phyloP scores from a whole-genome alignment of 2,888 invertebrate species.

The Drosophila rubida region DNA sequence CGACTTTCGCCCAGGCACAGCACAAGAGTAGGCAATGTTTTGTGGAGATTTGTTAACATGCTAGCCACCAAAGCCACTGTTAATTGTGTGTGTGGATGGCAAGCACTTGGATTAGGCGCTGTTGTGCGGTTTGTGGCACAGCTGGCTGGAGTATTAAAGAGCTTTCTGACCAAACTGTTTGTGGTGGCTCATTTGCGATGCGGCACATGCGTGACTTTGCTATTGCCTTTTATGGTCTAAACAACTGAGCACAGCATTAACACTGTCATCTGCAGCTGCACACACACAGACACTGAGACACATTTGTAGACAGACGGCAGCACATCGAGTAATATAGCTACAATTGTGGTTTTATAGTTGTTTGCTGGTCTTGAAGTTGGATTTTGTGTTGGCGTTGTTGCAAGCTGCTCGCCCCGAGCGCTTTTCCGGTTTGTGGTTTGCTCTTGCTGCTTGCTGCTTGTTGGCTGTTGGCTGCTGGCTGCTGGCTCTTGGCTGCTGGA shows the following conservation, averaged over 20 bases:
- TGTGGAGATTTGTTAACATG: neutral
- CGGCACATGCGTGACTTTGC: slow-evolving; percentile 49
- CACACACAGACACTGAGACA: too few relatives aligned
- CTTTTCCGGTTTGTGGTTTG: slow-evolving; percentile 73
- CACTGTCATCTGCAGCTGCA: slow-evolving; percentile 17
- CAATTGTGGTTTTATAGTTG: slow-evolving; percentile 28
- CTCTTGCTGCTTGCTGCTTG: too few relatives aligned
- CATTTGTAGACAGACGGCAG: too few relatives aligned
- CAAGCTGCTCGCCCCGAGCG: slow-evolving; percentile 38
- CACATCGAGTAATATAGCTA: slow-evolving; percentile 35
- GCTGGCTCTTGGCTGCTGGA: slow-evolving; percentile 12
- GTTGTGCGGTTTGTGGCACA: slow-evolving; percentile 26
- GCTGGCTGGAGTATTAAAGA: slow-evolving; percentile 22
- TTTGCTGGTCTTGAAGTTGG: slow-evolving; percentile 1
- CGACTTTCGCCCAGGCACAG: slow-evolving; percentile 1
- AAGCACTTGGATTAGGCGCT: neutral
- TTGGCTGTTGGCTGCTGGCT: neutral
- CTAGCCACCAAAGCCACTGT: neutral
- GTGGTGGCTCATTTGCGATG: slow-evolving; percentile 34
- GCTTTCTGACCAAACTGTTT: slow-evolving; percentile 32
- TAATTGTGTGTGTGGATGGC: slow-evolving; percentile 13
- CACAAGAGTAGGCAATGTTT: slow-evolving; percentile 34
- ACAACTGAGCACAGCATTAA: slow-evolving; percentile 50
- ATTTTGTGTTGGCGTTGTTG: slow-evolving; percentile 20
- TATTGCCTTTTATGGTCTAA: slow-evolving; percentile 55